Conservation (phyloP, 2,113 vertebrate genomes). For the Tragelaphus scriptus region DNA sequence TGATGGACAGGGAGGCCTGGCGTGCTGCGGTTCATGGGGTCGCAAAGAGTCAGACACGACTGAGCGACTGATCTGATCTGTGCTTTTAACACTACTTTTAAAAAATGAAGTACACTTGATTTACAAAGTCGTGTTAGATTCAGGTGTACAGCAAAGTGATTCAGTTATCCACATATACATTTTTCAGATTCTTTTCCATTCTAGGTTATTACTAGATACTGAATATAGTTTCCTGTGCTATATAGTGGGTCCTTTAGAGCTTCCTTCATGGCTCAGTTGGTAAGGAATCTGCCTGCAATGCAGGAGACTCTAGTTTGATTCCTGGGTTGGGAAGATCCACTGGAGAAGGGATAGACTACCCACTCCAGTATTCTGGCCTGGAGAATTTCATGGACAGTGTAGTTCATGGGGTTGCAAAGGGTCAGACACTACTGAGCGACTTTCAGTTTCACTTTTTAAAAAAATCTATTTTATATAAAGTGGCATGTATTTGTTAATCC, state of each 20-base stretch:
- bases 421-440: rapidly evolving
- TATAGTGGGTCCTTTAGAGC: background rate
- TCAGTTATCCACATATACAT: background rate
- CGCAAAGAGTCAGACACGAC: too few species aligned
- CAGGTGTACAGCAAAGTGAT: background rate
- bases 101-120: background rate
- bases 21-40: too few species aligned
- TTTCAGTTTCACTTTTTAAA: background rate
- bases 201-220: background rate
- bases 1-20: too few species aligned
- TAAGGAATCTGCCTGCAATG: background rate
- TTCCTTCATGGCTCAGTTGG: background rate
- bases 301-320: background rate
- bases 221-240: background rate
- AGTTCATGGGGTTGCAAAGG: background rate
- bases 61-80: too few species aligned
- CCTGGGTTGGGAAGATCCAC: background rate
- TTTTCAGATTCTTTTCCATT: background rate
- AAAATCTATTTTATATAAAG: background rate
- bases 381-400: background rate
- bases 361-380: background rate
- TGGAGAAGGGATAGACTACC: background rate
- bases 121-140: background rate
- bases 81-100: background rate
- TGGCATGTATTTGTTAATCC: background rate